A percentile compares a stretch with the other conserved stretches of the same genome.
Conservation (phyloP, 2,113 vertebrate genomes). For the Melanerpes formicivorus region DNA sequence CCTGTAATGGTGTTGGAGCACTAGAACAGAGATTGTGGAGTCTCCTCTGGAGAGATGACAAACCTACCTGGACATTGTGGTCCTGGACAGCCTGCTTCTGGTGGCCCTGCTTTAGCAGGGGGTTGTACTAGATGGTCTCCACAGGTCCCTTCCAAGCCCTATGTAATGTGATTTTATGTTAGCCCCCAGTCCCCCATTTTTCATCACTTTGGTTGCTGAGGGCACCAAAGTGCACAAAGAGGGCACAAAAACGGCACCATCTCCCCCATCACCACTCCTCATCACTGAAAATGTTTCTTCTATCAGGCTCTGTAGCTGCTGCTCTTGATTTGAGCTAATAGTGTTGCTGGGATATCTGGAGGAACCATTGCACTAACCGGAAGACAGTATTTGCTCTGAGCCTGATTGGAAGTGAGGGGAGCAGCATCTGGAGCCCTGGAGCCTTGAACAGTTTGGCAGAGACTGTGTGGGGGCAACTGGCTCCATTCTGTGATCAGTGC, state of each 20-base stretch:
- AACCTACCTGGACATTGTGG: too few relatives aligned
- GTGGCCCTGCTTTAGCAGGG: too few relatives aligned
- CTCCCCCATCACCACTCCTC: fast-evolving
- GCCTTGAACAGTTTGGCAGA: fast-evolving
- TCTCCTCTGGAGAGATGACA: too few relatives aligned
- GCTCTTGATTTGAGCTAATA: fast-evolving
- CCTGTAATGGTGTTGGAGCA: too few relatives aligned
- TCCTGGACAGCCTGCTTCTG: too few relatives aligned
- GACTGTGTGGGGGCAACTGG: fast-evolving
- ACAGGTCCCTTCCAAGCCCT: too few relatives aligned
- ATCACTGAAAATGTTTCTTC: neutral
- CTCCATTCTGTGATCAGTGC: neutral
- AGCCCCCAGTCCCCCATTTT: neutral
- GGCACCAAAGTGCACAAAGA: too few relatives aligned
- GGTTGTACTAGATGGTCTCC: too few relatives aligned
- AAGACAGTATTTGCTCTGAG: neutral
- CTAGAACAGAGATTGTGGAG: too few relatives aligned
- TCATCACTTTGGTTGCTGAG: neutral
- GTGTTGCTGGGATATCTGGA: neutral
- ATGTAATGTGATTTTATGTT: too few relatives aligned
- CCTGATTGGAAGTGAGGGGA: neutral
- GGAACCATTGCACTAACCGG: fast-evolving
- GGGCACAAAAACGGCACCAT: neutral
- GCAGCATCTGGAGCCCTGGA: neutral
- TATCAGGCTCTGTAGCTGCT: neutral